These are phyloP conservation scores for Syrrhaptes paradoxus DNA, from an alignment of 2,113 vertebrate genomes.

Conservation along the genomic window DNA sequence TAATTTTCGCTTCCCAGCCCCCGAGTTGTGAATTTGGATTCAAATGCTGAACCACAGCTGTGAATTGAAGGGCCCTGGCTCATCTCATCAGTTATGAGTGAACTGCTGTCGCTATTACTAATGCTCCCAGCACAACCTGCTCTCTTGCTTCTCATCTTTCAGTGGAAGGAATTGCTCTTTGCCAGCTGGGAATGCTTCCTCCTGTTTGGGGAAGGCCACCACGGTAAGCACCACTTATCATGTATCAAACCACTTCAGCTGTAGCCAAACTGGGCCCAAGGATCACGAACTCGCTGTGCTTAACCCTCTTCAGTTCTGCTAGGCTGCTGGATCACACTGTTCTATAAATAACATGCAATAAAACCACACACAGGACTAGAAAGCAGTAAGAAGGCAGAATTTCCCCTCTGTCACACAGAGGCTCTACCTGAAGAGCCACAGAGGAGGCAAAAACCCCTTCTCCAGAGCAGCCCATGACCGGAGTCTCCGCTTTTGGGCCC, in stretches of 20 bases:
- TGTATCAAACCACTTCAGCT: background rate
- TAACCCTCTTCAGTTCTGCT: background rate
- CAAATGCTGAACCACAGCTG: background rate
- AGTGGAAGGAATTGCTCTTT: background rate
- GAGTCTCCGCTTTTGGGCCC: background rate
- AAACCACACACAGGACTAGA: rapidly evolving
- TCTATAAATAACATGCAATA: background rate
- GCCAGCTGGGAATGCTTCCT: background rate
- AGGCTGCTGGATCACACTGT: background rate
- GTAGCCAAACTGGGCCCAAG: background rate
- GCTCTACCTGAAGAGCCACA: background rate
- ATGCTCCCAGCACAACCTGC: background rate
- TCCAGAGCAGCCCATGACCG: background rate
- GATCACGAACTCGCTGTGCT: rapidly evolving
- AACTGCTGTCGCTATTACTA: background rate
- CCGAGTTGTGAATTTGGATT: background rate
- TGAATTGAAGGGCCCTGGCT: background rate
- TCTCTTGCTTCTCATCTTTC: background rate
- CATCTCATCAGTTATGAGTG: background rate
- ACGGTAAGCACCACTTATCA: rapidly evolving
- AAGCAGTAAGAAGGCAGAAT: background rate
- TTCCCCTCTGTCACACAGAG: background rate
- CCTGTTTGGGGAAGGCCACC: background rate
- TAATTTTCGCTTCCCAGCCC: background rate
- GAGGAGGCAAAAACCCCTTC: background rate